Conservation (phyloP, 2,888 invertebrate species). For the Trichopria drosophilae region DNA sequence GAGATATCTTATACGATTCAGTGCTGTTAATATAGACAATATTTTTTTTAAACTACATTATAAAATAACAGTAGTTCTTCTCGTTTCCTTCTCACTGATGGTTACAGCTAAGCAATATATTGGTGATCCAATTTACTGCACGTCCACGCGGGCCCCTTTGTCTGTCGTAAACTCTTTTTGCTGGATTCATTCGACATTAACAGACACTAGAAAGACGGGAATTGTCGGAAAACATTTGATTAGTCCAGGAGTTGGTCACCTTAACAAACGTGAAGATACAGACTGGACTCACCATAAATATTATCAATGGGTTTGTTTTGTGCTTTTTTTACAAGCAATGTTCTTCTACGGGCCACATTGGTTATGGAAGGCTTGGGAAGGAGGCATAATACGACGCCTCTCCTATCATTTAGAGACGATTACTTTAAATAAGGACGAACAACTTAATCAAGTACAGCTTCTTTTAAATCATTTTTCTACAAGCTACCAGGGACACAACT, state of each 20-base stretch:
- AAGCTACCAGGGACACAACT: neutral
- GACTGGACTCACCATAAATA: too few relatives aligned
- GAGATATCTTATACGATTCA: neutral
- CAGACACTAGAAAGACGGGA: neutral
- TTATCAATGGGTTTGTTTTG: too few relatives aligned
- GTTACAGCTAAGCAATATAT: slow-evolving; percentile 6
- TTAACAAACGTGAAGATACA: neutral
- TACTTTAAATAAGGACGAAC: too few relatives aligned
- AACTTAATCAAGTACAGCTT: too few relatives aligned
- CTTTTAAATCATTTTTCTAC: neutral
- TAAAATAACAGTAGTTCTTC: neutral
- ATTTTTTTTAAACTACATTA: slow-evolving; percentile 2
- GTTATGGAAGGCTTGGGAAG: too few relatives aligned
- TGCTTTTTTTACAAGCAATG: too few relatives aligned
- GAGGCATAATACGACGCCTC: too few relatives aligned
- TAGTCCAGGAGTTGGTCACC: neutral
- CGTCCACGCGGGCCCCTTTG: neutral
- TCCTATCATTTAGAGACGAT: too few relatives aligned
- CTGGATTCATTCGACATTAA: neutral
- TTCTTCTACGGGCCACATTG: too few relatives aligned
- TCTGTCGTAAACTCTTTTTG: neutral
- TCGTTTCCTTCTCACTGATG: neutral
- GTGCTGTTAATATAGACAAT: slow-evolving; percentile 1
- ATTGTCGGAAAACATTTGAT: neutral
- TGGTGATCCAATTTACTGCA: slow-evolving; percentile 10